These are phyloP conservation scores for Montipora cactus DNA, from an alignment of 64 coral and sea anemone genomes.

Conservation along the genomic window DNA sequence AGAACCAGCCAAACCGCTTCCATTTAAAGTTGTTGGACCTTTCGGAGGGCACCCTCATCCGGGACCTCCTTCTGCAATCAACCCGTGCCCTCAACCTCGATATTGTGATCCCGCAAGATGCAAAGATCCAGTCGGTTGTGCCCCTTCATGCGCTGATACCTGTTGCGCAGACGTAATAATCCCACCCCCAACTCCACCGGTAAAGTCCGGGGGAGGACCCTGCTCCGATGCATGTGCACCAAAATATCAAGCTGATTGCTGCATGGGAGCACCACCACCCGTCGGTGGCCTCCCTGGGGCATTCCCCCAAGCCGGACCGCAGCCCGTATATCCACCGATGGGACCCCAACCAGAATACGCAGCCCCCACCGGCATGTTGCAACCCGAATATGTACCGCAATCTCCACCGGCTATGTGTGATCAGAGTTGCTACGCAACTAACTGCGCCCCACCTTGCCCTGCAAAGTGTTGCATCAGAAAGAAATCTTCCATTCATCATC, in stretches of 20 bases:
- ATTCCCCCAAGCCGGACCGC: conserved; percentile 39
- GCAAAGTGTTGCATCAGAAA: conserved; percentile 63
- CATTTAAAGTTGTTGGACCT: conserved; percentile 63
- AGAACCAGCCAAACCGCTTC: conserved; percentile 11
- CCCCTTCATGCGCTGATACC: conserved; percentile 71
- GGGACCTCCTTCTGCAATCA: conserved; percentile 80
- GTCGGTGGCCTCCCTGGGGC: conserved; percentile 11
- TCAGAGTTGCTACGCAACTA: conserved; percentile 44
- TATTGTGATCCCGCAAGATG: conserved; percentile 64
- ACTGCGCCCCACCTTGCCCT: conserved; percentile 54
- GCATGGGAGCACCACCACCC: conserved; percentile 57
- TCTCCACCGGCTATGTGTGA: conserved; percentile 43
- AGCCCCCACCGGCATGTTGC: conserved; percentile 16
- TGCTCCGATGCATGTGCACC: conserved; percentile 85
- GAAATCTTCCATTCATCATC: conserved; percentile 40
- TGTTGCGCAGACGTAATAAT: conserved; percentile 58
- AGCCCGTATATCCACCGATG: conserved; percentile 59
- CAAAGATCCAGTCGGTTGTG: conserved; percentile 67
- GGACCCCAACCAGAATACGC: conserved; percentile 42
- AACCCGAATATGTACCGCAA: conserved; percentile 25
- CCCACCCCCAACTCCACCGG: conserved; percentile 65
- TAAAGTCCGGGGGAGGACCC: conserved; percentile 33
- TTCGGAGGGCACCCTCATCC: conserved; percentile 87
- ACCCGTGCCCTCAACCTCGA: conserved; percentile 75
- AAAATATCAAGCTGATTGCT: conserved; percentile 72